Evolutionary conservation across 2,113 vertebrate species (phyloP).

Genomic region (Calidris pygmaea): DNA sequence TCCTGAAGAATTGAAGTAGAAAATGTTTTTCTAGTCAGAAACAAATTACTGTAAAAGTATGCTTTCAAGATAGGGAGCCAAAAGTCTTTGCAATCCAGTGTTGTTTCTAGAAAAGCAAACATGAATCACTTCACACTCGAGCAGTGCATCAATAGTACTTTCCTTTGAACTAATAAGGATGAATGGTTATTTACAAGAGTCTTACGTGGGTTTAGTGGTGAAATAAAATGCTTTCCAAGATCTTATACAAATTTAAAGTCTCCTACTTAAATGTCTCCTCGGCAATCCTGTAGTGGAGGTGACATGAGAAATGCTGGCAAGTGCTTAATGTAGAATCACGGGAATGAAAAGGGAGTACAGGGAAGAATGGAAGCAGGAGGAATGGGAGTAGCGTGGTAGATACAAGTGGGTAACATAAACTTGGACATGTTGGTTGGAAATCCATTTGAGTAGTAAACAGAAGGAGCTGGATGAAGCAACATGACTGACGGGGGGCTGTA

Average conservation of each 20-base stretch:
- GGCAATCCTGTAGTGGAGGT: not conserved
- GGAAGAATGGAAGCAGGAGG: not conserved
- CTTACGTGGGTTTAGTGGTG: not conserved
- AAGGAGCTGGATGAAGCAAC: not conserved
- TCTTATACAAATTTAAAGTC: not conserved
- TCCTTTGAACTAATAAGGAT: not conserved
- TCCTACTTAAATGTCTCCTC: not conserved
- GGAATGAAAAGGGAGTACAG: not conserved
- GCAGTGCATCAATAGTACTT: not conserved
- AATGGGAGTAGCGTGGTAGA: not conserved
- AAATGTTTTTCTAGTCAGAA: not conserved
- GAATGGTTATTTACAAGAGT: not conserved
- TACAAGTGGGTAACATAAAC: not conserved
- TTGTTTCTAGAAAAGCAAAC: not conserved
- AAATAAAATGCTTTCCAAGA: slow-evolving; percentile 16
- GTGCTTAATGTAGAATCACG: not conserved
- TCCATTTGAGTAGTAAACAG: not conserved
- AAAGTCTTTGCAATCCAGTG: not conserved
- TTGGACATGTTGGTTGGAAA: not conserved
- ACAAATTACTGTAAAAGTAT: not conserved
- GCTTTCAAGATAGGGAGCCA: not conserved
- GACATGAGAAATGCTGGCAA: not conserved
- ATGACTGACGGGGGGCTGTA: not conserved
- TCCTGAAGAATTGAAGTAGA: not conserved
- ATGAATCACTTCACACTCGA: not conserved